Conservation (phyloP, 2,797 vertebrate species). For the Urosaurus nigricauda region DNA sequence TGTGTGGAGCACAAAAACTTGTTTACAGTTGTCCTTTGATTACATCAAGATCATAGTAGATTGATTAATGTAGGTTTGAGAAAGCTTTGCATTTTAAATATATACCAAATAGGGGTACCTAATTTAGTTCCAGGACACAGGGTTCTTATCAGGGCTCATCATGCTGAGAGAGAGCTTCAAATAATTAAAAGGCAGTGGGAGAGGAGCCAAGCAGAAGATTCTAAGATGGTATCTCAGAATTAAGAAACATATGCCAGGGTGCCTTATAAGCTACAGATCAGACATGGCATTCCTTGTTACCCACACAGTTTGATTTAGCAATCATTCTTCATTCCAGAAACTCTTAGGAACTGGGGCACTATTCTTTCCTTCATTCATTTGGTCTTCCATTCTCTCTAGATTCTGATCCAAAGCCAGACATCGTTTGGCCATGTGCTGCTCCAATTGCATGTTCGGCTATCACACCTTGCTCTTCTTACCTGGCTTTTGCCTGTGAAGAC, state of each 20-base stretch:
- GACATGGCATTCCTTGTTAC: too few species aligned
- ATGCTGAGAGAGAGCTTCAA: not conserved
- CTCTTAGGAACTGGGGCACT: not conserved
- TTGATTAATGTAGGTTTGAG: not conserved
- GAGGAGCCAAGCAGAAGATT: not conserved
- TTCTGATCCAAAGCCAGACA: conserved; percentile 77
- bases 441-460: conserved; percentile 83
- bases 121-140: not conserved
- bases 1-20: not conserved
- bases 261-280: not conserved
- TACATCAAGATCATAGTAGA: not conserved
- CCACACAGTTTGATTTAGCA: not conserved
- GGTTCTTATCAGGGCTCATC: not conserved
- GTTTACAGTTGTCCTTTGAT: not conserved
- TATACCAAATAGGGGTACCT: not conserved
- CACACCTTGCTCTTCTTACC: conserved; percentile 79
- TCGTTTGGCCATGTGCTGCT: conserved; percentile 87
- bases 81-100: not conserved
- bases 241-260: not conserved
- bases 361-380: conserved; percentile 4
- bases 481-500: conserved; percentile 85
- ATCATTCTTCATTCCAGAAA: too few species aligned
- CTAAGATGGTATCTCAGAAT: not conserved
- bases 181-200: not conserved
- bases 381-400: conserved; percentile 71